Evolutionary conservation across 2,888 invertebrate genomes (phyloP).

Genomic region (Latrodectus hesperus): DNA sequence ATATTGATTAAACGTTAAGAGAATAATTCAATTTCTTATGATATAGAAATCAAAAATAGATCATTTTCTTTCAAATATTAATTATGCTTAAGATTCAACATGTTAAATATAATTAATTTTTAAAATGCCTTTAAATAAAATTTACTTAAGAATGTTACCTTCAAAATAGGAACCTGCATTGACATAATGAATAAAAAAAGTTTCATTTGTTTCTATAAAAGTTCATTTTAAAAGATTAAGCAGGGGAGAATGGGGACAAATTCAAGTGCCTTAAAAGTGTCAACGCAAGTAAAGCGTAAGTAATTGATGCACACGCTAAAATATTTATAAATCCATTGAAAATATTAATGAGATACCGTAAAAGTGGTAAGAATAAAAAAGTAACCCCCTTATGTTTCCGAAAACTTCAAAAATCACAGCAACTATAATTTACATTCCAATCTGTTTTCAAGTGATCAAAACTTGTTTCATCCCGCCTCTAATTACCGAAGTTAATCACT

Average conservation of each 20-base stretch:
- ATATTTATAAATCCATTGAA: constrained; percentile 33
- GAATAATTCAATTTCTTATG: no score
- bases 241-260: not conserved
- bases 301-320: not conserved
- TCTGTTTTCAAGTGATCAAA: not conserved
- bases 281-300: not conserved
- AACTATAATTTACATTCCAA: constrained; percentile 14
- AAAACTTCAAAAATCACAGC: no score
- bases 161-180: no score
- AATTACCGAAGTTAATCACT: constrained; percentile 27
- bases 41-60: no score
- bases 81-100: no score
- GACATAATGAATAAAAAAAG: not conserved
- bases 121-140: no score
- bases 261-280: not conserved
- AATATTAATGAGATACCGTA: not conserved
- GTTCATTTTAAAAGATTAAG: not conserved
- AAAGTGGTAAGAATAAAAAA: no score
- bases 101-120: no score
- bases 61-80: no score
- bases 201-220: not conserved
- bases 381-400: no score
- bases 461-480: constrained; percentile 7
- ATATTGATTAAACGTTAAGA: no score
- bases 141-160: no score